Base-by-base conservation (phyloP, 1,140 invertebrate genomes). In the Drosophila pseudoobscura region DNA sequence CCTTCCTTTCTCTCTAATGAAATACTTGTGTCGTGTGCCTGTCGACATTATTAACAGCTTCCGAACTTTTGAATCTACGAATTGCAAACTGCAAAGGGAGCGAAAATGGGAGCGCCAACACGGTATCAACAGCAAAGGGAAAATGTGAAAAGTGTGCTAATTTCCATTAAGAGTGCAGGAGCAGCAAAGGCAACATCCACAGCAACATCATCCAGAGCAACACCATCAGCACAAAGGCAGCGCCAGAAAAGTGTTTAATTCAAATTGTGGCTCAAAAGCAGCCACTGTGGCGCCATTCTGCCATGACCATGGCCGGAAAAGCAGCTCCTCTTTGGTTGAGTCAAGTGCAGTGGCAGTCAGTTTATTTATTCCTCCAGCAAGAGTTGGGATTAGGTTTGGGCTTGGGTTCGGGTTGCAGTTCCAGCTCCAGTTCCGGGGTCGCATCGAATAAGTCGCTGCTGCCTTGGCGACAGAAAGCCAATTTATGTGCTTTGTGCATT, bases 1-100 rank as follows among this genome's bases (percentile, higher is more conserved):
- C 35, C 35, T 39, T 39, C 35, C 35, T 39, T 75, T 60, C 64
- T 65, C 63, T 68, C 71, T 88, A 87, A 87, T 88, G 83, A 87
- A 87, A 87, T 87, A 88, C 83, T 88, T 88, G 83, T 83, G 83
- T 88, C 83, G 83, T 78, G 55, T 59, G 80, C 82, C 78, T 88
- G 83, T 82, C 75, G 78, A 88, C 83, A 83, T 83, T 87, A 88
- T 87, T 88, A 88, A 82, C 78, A 87, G 82, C 75, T 87, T 78
- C 75, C 75, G 66, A 87, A 87, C 82, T 88, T 88, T 78, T 87
- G 78, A 82, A 88, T 87, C 71, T 64, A 54, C 77, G 77, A 73
- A 66, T 49, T 26, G 45, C 9, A 15, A 22, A 39, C 35, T 2
- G 13, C 15, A 52, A 49, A 47, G 50, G 75, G 54, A 76, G 45